phyloP scores from a whole-genome alignment of 35 echinoderm and acorn worm species.

The Heliocidaris tuberculata region DNA sequence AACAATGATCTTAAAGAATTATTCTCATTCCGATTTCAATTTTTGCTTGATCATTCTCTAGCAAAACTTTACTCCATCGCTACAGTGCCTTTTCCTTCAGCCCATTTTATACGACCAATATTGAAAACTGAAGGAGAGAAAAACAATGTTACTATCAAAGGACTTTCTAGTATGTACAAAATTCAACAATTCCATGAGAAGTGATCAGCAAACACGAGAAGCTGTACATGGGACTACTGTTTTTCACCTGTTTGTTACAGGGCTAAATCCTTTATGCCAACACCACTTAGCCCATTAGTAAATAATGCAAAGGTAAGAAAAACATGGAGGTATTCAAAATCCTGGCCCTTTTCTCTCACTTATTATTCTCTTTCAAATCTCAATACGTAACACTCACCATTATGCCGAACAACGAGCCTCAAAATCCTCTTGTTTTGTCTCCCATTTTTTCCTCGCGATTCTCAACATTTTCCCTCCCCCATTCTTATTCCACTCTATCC shows the following conservation, averaged over 20 bases:
- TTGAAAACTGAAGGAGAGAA: neutral
- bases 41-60: too few relatives aligned
- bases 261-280: neutral
- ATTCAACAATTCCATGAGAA: neutral
- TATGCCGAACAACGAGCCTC: neutral
- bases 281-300: neutral
- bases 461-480: too few relatives aligned
- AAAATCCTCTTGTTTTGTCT: neutral
- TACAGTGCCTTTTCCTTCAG: neutral
- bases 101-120: neutral
- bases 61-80: too few relatives aligned
- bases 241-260: neutral
- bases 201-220: neutral
- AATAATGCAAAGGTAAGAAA: neutral
- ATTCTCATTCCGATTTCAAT: too few relatives aligned
- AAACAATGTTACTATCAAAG: neutral
- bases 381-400: slow-evolving; percentile 7
- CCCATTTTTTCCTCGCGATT: neutral
- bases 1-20: too few relatives aligned
- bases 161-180: neutral
- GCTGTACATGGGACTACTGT: neutral
- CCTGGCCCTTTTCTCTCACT: neutral
- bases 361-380: neutral
- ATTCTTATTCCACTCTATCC: neutral
- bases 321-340: neutral